These are phyloP conservation scores for Turnix velox DNA, from an alignment of 2,113 vertebrate genomes.

Conservation along the genomic window DNA sequence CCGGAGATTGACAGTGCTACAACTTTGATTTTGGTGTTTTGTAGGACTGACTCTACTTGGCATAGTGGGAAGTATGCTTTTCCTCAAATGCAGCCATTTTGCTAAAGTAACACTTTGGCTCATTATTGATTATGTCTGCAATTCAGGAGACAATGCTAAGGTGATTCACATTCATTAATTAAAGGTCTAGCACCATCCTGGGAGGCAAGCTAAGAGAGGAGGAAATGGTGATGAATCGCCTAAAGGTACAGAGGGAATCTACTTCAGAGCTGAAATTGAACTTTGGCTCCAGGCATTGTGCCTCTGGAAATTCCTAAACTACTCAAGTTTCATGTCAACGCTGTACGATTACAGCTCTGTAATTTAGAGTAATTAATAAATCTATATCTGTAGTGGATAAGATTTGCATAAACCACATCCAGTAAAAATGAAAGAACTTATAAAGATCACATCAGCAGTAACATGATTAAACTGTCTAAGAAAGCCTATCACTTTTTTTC, in stretches of 20 bases:
- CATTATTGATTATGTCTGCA: background rate
- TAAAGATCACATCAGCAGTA: background rate
- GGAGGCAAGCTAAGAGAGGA: background rate
- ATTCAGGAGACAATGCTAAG: background rate
- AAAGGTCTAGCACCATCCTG: background rate
- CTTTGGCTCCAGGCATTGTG: background rate
- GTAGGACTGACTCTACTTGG: background rate
- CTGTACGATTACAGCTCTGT: background rate
- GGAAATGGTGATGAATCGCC: background rate
- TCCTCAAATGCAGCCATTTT: background rate
- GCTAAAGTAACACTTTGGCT: background rate
- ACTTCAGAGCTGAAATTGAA: background rate
- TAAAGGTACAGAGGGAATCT: background rate
- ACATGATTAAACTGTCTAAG: background rate
- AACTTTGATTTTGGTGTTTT: background rate
- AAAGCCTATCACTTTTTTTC: background rate
- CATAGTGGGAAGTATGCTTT: background rate
- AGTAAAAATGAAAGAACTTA: background rate
- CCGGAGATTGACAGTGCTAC: background rate
- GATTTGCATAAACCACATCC: conserved; percentile 14
- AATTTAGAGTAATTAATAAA: conserved; percentile 8
- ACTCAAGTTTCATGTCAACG: background rate
- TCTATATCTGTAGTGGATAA: background rate
- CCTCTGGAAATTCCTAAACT: conserved; percentile 10
- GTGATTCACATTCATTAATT: background rate